These are phyloP conservation scores for Acanthornis magna DNA, from an alignment of 2,797 vertebrate genomes.

Conservation along the genomic window DNA sequence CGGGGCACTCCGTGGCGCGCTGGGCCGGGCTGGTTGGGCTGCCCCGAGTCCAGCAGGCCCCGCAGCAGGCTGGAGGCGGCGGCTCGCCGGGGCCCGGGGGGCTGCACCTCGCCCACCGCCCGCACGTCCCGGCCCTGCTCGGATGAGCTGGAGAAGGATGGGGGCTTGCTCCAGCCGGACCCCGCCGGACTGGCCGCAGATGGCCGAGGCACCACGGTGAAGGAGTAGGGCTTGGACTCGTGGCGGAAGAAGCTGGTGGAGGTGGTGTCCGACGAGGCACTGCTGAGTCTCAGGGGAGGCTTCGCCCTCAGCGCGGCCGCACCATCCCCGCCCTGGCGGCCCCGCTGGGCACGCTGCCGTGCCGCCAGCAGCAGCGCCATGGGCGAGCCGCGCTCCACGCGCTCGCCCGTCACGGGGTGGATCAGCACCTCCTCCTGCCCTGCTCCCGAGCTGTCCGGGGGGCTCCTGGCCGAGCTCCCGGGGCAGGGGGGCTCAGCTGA, in stretches of 20 bases:
- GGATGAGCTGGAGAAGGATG: conserved; percentile 1
- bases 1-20: not conserved
- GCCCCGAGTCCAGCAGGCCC: not conserved
- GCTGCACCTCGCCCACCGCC: not conserved
- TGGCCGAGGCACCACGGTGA: conserved; percentile 69
- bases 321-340: conserved; percentile 13
- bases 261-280: not conserved
- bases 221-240: conserved; percentile 64
- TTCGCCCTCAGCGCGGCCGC: not conserved
- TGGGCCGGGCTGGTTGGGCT: not conserved
- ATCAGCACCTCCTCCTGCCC: conserved; percentile 45
- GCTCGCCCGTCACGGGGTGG: conserved; percentile 74
- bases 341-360: conserved; percentile 74
- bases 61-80: conserved; percentile 1
- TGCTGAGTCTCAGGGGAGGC: not conserved
- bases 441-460: accelerated
- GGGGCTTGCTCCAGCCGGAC: not conserved
- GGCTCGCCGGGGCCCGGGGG: not conserved
- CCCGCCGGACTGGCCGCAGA: accelerated
- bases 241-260: conserved; percentile 62
- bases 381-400: conserved; percentile 74
- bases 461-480: not conserved
- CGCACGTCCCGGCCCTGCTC: not conserved
- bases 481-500: accelerated
- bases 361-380: conserved; percentile 81